Evolutionary conservation across 2,888 invertebrate species (phyloP), one percentile per base, ranked within the genome.

Genomic region (Uropetala carovei): DNA sequence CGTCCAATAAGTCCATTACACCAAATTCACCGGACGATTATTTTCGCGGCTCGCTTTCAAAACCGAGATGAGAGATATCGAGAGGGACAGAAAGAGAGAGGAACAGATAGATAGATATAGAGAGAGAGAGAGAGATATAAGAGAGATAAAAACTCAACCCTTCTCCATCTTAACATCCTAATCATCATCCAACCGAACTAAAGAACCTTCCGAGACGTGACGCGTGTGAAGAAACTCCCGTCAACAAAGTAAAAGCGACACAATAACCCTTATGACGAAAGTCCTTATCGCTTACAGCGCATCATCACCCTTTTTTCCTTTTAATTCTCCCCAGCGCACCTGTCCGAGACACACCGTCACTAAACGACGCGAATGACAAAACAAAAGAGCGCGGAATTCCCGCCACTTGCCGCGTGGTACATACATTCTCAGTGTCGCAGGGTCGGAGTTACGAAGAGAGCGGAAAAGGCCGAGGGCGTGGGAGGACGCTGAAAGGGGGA

Each of bases 221-320:
- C 22, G 27, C 14, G 75, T 27, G 22, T 75, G 75, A 75, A 75
- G 75, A 75, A 75, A 75, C 75, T 14, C 18, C 64, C 68, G 64
- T n/a, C n/a, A 9, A 68, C 22, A 27, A 75, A n/a, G 27, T 4
- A 75, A n/a, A n/a, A 43, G 43, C 43, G 43, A 43, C 22, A 75
- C 75, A 75, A 75, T 75, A 75, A 22, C 75, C 75, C 75, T 27
- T 27, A 27, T 75, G 75, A 75, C n/a, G n/a, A 68, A 68, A 68
- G 43, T n/a, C 75, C 75, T 75, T 75, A 75, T 75, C 75, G 22
- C 75, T 1, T 4, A 27, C 22, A 10, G 75, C 27, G 27, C 27
- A 27, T 75, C 68, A 22, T 18, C 68, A 18, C 18, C 68, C 22
- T 43, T 43, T 5, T 18, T 7, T 27, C 22, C 22, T 75, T 75